A percentile compares a stretch with the other conserved stretches of the same genome.
phyloP scores from a whole-genome alignment of 2,113 vertebrate genomes.

The Pionites leucogaster region DNA sequence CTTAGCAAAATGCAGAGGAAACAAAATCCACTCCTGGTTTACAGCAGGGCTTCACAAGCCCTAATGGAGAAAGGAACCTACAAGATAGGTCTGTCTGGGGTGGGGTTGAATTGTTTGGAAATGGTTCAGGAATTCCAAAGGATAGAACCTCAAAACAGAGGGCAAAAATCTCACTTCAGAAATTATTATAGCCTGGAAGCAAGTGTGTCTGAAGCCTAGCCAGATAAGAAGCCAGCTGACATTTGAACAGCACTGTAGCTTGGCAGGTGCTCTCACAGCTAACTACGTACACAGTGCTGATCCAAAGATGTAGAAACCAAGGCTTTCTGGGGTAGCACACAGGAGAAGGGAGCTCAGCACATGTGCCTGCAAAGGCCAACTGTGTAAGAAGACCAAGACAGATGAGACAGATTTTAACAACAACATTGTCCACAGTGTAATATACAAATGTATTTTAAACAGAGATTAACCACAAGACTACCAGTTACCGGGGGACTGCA shows the following conservation, averaged over 20 bases:
- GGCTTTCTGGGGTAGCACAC: not conserved
- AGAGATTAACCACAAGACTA: not conserved
- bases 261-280: not conserved
- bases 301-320: not conserved
- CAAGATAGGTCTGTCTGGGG: not conserved
- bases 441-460: not conserved
- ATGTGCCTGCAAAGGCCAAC: not conserved
- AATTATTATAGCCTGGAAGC: not conserved
- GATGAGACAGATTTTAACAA: not conserved
- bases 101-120: constrained; percentile 23
- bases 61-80: not conserved
- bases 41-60: not conserved
- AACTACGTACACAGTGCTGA: fast-evolving
- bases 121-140: constrained; percentile 33
- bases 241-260: not conserved
- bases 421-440: not conserved
- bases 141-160: not conserved
- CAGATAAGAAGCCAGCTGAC: constrained; percentile 14
- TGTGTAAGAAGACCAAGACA: not conserved
- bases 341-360: not conserved
- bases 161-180: not conserved
- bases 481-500: not conserved
- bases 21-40: not conserved
- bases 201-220: not conserved
- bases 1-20: not conserved